phyloP scores from a whole-genome alignment of 2,113 vertebrate genomes.

The rabbit (Oryctolagus cuniculus) region DNA sequence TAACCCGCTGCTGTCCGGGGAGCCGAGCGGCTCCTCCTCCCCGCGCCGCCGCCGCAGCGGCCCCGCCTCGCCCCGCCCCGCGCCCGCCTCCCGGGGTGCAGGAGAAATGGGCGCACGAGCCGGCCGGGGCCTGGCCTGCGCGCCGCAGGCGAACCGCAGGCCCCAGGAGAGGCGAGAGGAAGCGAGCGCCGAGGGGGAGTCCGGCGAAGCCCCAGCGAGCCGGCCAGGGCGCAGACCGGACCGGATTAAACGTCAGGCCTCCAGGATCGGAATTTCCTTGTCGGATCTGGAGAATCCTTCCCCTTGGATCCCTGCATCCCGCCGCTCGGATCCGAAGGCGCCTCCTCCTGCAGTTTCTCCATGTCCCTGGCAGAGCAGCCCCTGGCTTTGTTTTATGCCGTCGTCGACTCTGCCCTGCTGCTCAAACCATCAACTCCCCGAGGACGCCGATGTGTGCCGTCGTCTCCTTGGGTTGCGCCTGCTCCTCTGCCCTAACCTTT shows the following conservation, averaged over 20 bases:
- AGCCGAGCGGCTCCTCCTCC: background rate
- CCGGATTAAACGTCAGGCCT: background rate
- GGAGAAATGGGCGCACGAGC: background rate
- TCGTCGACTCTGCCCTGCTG: background rate
- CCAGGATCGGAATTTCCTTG: background rate
- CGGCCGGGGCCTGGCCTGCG: fast-evolving
- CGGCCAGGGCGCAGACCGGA: background rate
- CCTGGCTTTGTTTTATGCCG: background rate
- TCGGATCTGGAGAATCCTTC: background rate
- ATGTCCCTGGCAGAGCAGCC: background rate
- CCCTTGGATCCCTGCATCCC: background rate
- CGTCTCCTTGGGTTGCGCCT: background rate
- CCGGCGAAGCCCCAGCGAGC: background rate
- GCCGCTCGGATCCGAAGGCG: background rate
- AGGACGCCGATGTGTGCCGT: background rate
- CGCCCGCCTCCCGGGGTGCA: background rate
- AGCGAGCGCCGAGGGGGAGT: background rate
- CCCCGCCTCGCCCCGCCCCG: slow-evolving; percentile 27
- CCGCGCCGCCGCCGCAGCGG: slow-evolving; percentile 8
- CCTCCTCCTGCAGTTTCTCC: background rate
- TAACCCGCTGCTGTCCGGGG: slow-evolving; percentile 82
- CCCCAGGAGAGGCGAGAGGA: background rate
- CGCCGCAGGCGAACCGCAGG: background rate
- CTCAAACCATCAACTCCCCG: background rate
- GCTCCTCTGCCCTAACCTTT: background rate